Evolutionary conservation across 2,113 vertebrate genomes (phyloP).

Genomic region (Sinocyclocheilus grahami): DNA sequence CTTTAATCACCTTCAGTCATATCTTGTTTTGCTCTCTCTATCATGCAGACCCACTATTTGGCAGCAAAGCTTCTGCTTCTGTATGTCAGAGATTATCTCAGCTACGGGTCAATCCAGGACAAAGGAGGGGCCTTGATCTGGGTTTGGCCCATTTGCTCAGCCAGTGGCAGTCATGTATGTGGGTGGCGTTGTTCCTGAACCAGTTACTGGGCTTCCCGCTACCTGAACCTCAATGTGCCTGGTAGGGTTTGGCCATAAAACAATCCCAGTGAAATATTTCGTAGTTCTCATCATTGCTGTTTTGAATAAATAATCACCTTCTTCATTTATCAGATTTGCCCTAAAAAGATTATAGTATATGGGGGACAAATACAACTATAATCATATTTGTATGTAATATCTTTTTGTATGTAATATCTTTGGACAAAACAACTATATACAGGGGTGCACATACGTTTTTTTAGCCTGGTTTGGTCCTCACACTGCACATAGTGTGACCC

Average conservation of each 20-base stretch:
- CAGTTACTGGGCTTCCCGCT: conserved; percentile 84
- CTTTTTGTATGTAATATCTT: too few species aligned
- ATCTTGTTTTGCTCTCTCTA: not conserved
- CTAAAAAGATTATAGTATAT: not conserved
- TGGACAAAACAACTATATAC: too few species aligned
- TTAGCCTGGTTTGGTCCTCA: too few species aligned
- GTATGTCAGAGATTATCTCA: conserved; percentile 56
- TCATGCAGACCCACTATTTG: conserved; percentile 36
- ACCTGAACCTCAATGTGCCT: conserved; percentile 78
- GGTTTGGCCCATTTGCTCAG: conserved; percentile 82
- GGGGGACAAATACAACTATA: too few species aligned
- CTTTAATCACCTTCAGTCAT: not conserved
- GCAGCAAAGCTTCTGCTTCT: conserved; percentile 21
- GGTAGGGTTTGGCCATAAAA: conserved; percentile 72
- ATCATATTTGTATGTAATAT: too few species aligned
- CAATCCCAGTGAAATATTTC: not conserved
- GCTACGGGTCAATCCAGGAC: conserved; percentile 64
- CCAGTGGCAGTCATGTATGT: conserved; percentile 94
- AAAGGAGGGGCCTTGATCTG: conserved; percentile 72
- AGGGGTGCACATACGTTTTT: too few species aligned
- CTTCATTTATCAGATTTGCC: not conserved
- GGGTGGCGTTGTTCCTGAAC: conserved; percentile 82
- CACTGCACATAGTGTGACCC: too few species aligned
- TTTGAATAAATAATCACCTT: not conserved
- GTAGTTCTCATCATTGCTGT: not conserved